A percentile compares a stretch with the other conserved stretches of the same genome.
These are phyloP conservation scores for Drosophila auraria DNA, from an alignment of 1,140 invertebrate species.

Conservation along the genomic window DNA sequence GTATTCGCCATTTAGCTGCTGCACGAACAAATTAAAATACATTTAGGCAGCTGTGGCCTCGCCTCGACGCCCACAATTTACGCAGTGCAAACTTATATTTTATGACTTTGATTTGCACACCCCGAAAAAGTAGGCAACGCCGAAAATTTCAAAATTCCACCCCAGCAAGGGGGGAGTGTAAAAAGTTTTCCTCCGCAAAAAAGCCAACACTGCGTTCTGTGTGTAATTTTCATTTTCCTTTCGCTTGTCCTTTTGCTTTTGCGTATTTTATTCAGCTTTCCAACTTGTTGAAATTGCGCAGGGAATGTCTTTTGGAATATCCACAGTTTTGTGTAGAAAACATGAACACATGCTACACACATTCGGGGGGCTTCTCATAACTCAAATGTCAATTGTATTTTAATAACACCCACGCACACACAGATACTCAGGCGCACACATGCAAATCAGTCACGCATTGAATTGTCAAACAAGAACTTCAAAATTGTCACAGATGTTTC, in stretches of 20 bases:
- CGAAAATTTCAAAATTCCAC: conserved; percentile 29
- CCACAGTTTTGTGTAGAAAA: conserved; percentile 10
- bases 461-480: conserved; percentile 19
- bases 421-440: conserved; percentile 8
- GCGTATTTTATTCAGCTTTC: conserved; percentile 16
- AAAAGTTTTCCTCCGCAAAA: conserved; percentile 27
- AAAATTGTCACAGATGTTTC: conserved; percentile 26
- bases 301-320: conserved; percentile 1
- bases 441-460: conserved; percentile 43
- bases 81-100: conserved; percentile 83
- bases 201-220: not conserved
- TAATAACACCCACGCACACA: conserved; percentile 61
- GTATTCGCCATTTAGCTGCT: conserved; percentile 56
- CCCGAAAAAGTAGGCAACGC: conserved; percentile 66
- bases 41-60: conserved; percentile 76
- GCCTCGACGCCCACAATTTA: conserved; percentile 55
- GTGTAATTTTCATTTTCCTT: conserved; percentile 20
- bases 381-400: conserved; percentile 76
- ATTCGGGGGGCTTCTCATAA: conserved; percentile 22
- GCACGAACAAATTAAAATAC: conserved; percentile 78
- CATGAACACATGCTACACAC: conserved; percentile 38
- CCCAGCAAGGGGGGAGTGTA: not conserved
- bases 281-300: conserved; percentile 3
- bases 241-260: conserved; percentile 2
- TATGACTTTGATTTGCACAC: conserved; percentile 74